Percentiles rank a stretch among this genome's conserved stretches.
These are phyloP conservation scores for Megamerina dolium DNA, from an alignment of 2,888 invertebrate species.

Conservation along the genomic window DNA sequence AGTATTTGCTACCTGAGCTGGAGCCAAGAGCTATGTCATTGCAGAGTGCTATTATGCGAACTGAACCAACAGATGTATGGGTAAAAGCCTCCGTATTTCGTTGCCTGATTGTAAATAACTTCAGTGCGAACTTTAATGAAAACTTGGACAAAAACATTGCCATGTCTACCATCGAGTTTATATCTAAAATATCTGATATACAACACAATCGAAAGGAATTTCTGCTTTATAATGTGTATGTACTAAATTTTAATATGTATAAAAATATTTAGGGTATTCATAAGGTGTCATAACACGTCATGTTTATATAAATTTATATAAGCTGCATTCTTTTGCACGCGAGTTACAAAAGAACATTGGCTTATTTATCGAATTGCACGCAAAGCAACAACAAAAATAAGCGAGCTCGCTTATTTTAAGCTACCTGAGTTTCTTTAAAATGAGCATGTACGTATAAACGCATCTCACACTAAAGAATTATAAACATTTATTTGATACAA, in stretches of 20 bases:
- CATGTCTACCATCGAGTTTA: constrained; percentile 29
- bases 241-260: background rate
- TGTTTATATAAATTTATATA: too few relatives aligned
- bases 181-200: constrained; percentile 42
- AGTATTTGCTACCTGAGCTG: constrained; percentile 37
- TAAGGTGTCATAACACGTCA: too few relatives aligned
- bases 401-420: too few relatives aligned
- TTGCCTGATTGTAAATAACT: constrained; percentile 40
- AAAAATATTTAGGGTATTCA: too few relatives aligned
- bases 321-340: too few relatives aligned
- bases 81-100: constrained; percentile 36
- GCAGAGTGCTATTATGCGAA: constrained; percentile 32
- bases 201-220: constrained; percentile 38
- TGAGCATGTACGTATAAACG: too few relatives aligned
- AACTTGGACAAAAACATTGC: constrained; percentile 40
- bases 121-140: constrained; percentile 34
- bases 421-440: too few relatives aligned
- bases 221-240: constrained; percentile 52
- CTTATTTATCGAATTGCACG: too few relatives aligned
- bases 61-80: constrained; percentile 34
- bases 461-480: too few relatives aligned
- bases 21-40: constrained; percentile 29
- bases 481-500: too few relatives aligned
- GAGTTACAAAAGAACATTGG: too few relatives aligned
- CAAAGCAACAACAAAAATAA: too few relatives aligned